Conservation (phyloP, 1,140 invertebrate species). For the Drosophila tropicalis region DNA sequence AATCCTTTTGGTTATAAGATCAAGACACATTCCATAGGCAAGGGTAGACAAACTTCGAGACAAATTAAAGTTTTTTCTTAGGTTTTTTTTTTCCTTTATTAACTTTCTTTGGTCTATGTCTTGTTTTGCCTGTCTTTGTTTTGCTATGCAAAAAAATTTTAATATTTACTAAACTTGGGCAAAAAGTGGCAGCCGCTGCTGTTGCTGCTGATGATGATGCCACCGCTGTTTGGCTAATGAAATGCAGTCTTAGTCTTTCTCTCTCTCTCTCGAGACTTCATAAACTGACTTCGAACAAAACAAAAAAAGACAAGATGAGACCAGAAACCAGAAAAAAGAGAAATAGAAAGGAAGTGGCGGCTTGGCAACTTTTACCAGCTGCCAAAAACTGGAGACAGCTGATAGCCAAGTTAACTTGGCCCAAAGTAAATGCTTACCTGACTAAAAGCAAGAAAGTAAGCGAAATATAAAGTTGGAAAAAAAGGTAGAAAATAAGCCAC, state of each 20-base stretch:
- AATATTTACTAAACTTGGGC: conserved; percentile 78
- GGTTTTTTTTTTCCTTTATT: neutral
- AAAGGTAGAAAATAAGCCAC: neutral
- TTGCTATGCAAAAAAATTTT: conserved; percentile 64
- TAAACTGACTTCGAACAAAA: neutral
- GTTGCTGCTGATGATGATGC: conserved; percentile 40
- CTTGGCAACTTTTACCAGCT: conserved; percentile 68
- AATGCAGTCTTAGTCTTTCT: conserved; percentile 60
- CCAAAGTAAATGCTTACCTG: conserved; percentile 61
- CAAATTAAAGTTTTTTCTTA: neutral
- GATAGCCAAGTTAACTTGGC: conserved; percentile 62
- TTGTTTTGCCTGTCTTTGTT: conserved; percentile 53
- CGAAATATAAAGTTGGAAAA: neutral
- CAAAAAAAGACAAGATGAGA: conserved; percentile 12
- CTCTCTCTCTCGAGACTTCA: neutral
- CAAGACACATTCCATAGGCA: no score
- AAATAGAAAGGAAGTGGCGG: conserved; percentile 38
- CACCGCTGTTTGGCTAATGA: conserved; percentile 65
- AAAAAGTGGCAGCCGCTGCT: conserved; percentile 66
- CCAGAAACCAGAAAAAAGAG: conserved; percentile 3
- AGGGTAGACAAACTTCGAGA: neutral
- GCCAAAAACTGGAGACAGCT: conserved; percentile 79
- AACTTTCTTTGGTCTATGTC: neutral
- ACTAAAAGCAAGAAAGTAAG: neutral
- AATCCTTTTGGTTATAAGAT: no score